phyloP scores from a whole-genome alignment of 2,888 invertebrate genomes.

The Junonia oenone region DNA sequence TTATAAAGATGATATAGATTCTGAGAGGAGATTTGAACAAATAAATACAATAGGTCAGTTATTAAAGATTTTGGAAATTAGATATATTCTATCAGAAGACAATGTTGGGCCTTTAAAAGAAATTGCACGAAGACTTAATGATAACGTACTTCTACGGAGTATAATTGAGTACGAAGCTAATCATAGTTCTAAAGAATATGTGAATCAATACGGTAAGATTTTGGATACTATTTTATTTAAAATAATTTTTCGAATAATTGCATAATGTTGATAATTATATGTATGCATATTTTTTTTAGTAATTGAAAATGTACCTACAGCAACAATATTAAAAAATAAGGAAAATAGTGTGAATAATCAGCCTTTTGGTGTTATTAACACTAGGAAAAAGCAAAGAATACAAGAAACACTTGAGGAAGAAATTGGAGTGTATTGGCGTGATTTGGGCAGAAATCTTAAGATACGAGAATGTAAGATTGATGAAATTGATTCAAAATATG shows the following conservation, averaged over 20 bases:
- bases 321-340: slow-evolving; percentile 25
- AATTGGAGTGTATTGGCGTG: slow-evolving; percentile 60
- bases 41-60: slow-evolving; percentile 52
- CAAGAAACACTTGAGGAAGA: slow-evolving; percentile 49
- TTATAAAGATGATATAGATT: slow-evolving; percentile 58
- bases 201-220: slow-evolving; percentile 49
- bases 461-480: slow-evolving; percentile 58
- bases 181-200: slow-evolving; percentile 37
- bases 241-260: too few species aligned
- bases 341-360: slow-evolving; percentile 34
- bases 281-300: slow-evolving; percentile 38
- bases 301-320: slow-evolving; percentile 29
- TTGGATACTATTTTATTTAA: neutral
- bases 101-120: slow-evolving; percentile 53
- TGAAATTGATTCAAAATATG: slow-evolving; percentile 48
- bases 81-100: slow-evolving; percentile 57
- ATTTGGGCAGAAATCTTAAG: slow-evolving; percentile 56
- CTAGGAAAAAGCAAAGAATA: slow-evolving; percentile 49
- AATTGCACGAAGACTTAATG: slow-evolving; percentile 48
- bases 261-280: too few species aligned
- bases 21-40: slow-evolving; percentile 56
- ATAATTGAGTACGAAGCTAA: slow-evolving; percentile 48
- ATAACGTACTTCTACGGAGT: slow-evolving; percentile 40
- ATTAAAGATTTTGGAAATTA: slow-evolving; percentile 54
- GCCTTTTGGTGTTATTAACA: slow-evolving; percentile 39